Evolutionary conservation across 92 coral and sea anemone species (phyloP).

Genomic region (Parazoanthus swiftii): DNA sequence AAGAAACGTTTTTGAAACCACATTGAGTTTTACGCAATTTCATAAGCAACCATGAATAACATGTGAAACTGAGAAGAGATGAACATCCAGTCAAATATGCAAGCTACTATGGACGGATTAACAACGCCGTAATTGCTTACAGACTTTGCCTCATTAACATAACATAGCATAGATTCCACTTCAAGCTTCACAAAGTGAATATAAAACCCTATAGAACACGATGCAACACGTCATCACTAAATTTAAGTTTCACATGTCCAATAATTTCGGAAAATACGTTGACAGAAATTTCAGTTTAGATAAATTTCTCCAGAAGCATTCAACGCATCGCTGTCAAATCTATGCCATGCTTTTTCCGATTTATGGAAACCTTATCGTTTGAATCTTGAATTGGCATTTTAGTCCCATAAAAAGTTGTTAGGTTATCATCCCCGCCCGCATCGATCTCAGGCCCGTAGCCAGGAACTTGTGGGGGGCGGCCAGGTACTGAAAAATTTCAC

Average conservation of each 20-base stretch:
- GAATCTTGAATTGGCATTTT: not conserved
- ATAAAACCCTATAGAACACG: not conserved
- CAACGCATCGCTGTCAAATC: not conserved
- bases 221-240: not conserved
- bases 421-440: too few species aligned
- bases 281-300: not conserved
- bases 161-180: not conserved
- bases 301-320: not conserved
- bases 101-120: not conserved
- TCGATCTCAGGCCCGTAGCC: too few species aligned
- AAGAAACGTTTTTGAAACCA: not conserved
- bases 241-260: not conserved
- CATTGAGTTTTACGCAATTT: not conserved
- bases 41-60: not conserved
- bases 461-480: too few species aligned
- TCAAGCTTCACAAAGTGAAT: not conserved
- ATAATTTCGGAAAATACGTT: not conserved
- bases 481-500: too few species aligned
- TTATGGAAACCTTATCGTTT: not conserved
- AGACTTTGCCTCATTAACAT: not conserved
- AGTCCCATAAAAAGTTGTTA: too few species aligned
- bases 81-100: not conserved
- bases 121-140: not conserved
- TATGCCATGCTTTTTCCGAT: not conserved
- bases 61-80: not conserved